Percentiles rank a stretch among this genome's conserved stretches.
Evolutionary conservation across 2,113 vertebrate species (phyloP).

Genomic region (Cyprinodon tularosa): DNA sequence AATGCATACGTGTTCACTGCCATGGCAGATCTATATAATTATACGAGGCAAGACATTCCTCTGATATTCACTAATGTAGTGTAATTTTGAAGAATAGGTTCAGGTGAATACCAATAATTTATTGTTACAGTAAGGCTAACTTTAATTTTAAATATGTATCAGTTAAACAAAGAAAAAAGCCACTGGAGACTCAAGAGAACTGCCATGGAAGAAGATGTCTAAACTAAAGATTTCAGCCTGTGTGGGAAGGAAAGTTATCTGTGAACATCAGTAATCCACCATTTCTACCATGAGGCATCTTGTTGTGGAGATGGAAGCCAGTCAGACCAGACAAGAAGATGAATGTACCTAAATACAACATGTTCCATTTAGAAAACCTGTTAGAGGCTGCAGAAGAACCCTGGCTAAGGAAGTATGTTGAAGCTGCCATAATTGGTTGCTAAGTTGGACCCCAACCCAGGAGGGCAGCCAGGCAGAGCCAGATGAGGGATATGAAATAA

Average conservation of each 20-base stretch:
- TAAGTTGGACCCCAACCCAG: too few species aligned
- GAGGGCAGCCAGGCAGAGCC: too few species aligned
- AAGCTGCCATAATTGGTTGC: too few species aligned
- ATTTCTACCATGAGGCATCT: not conserved
- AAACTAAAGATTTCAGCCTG: too few species aligned
- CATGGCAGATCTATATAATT: conserved; percentile 62
- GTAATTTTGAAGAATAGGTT: conserved; percentile 53
- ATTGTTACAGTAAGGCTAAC: not conserved
- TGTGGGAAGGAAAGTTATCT: too few species aligned
- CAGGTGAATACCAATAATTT: not conserved
- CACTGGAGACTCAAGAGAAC: not conserved
- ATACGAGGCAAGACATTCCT: conserved; percentile 62
- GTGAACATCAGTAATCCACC: too few species aligned
- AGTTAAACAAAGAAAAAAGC: conserved; percentile 8
- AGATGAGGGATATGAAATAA: not conserved
- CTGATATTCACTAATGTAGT: conserved; percentile 50
- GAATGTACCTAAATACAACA: too few species aligned
- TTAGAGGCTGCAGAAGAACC: too few species aligned
- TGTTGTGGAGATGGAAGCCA: not conserved
- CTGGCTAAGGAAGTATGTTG: too few species aligned
- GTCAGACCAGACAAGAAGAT: too few species aligned
- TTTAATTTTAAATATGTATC: conserved; percentile 9
- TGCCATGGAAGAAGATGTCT: too few species aligned
- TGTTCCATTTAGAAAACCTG: too few species aligned
- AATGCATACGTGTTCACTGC: conserved; percentile 54